Evolutionary conservation across 1,140 invertebrate species (phyloP), one percentile per base, ranked within the genome.

Genomic region (Cheumatopsyche charites): DNA sequence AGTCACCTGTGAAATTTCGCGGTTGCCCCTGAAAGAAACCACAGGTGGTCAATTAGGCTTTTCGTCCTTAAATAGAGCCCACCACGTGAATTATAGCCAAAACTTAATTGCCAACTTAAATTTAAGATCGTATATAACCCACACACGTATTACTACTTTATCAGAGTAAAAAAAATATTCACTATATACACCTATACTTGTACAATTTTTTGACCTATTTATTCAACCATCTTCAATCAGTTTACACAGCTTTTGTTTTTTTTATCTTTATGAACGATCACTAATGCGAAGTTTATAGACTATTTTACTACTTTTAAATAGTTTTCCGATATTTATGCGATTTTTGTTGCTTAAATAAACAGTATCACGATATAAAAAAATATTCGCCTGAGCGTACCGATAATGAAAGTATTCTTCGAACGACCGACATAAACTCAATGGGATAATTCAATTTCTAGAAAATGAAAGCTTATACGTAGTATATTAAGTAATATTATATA

Each of bases 11-110:
- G 21, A n/a, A 58, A 58, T 58, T 58, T 26, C 23, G 13, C 17
- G 21, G 21, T 58, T 9, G 19, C 12, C 12, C 29, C 55, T 26
- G 55, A 58, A 58, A 58, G 55, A 58, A 58, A 58, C 55, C 55
- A 58, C 55, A 58, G 55, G 55, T 58, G 55, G 55, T 58, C 55
- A 58, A 58, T 58, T 58, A 58, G 55, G 55, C 55, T 12, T 58
- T 58, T 52, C 47, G 47, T 52, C 47, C 47, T 19, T 58, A 58
- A 58, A 58, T 58, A 58, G 21, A 25, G 19, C 55, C 55, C 23
- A 58, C 21, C 55, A 23, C 21, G 55, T 23, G 55, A 58, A 58
- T 58, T 58, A 58, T 25, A 58, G 21, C 55, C 55, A 4, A 23
- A 58, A 58, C 23, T 58, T 58, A 23, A 58, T 23, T 58, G 21